phyloP scores from a whole-genome alignment of 2,797 vertebrate species.

The Acanthurus lineatus region DNA sequence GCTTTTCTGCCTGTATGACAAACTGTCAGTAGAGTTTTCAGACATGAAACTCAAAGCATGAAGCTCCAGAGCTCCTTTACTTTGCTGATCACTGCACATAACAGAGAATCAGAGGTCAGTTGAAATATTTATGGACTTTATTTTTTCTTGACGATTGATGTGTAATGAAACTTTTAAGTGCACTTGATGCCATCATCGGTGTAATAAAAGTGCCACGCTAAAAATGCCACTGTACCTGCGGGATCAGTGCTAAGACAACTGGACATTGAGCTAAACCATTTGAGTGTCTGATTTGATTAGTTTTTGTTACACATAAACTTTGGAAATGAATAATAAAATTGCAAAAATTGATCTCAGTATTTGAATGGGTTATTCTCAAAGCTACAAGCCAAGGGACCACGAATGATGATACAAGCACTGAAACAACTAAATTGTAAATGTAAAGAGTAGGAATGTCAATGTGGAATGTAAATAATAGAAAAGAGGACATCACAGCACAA shows the following conservation, averaged over 20 bases:
- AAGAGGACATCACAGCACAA: conserved; percentile 65
- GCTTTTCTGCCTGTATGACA: conserved; percentile 3
- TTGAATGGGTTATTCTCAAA: background rate
- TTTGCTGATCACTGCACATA: background rate
- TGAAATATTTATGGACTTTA: conserved; percentile 2
- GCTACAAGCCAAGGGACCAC: background rate
- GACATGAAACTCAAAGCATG: background rate
- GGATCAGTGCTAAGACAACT: background rate
- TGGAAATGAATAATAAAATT: conserved; percentile 24
- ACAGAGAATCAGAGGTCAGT: conserved; percentile 13
- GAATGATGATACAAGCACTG: background rate
- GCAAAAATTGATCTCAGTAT: background rate
- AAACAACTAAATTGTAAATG: background rate
- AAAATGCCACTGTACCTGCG: background rate
- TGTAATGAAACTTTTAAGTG: background rate
- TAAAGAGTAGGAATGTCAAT: background rate
- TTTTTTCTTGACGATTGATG: background rate
- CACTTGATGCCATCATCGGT: background rate
- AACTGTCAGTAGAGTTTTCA: background rate
- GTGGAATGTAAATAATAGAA: conserved; percentile 29
- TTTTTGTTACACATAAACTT: conserved; percentile 22
- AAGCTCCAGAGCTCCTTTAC: conserved; percentile 11
- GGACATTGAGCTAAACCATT: background rate
- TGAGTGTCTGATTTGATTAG: background rate
- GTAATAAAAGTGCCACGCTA: background rate